Evolutionary conservation across 2,797 vertebrate species (phyloP).

Genomic region (Geotrypetes seraphini): DNA sequence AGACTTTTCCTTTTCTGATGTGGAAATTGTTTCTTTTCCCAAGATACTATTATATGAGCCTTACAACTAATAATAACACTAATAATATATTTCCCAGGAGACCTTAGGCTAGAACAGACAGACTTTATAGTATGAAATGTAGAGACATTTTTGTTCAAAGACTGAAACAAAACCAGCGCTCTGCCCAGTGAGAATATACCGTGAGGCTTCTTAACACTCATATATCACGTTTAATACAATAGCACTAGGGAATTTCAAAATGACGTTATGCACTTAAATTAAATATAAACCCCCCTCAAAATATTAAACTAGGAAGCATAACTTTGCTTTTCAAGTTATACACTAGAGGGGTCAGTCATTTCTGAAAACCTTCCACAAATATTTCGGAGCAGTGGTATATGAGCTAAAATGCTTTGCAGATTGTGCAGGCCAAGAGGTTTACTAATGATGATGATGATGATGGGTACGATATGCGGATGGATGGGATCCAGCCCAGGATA

Average conservation of each 20-base stretch:
- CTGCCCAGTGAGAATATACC: neutral
- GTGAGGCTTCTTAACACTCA: neutral
- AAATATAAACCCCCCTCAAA: neutral
- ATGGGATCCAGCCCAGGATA: too few species aligned
- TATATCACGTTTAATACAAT: neutral
- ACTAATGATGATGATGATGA: too few species aligned
- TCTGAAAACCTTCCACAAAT: too few species aligned
- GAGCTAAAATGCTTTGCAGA: too few species aligned
- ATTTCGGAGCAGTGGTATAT: too few species aligned
- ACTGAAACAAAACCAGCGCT: neutral
- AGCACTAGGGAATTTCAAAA: neutral
- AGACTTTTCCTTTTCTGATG: neutral
- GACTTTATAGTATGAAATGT: neutral
- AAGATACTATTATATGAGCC: neutral
- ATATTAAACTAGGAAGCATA: neutral
- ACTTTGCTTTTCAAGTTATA: neutral
- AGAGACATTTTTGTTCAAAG: neutral
- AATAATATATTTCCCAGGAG: conserved; percentile 1
- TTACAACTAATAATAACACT: neutral
- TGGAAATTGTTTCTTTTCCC: conserved; percentile 2
- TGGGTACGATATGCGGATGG: too few species aligned
- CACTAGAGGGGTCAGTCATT: too few species aligned
- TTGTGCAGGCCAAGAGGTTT: too few species aligned
- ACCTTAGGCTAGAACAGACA: neutral
- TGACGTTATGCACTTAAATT: neutral